Base-by-base conservation (phyloP, 2,797 vertebrate genomes). In the Mus spretus region DNA sequence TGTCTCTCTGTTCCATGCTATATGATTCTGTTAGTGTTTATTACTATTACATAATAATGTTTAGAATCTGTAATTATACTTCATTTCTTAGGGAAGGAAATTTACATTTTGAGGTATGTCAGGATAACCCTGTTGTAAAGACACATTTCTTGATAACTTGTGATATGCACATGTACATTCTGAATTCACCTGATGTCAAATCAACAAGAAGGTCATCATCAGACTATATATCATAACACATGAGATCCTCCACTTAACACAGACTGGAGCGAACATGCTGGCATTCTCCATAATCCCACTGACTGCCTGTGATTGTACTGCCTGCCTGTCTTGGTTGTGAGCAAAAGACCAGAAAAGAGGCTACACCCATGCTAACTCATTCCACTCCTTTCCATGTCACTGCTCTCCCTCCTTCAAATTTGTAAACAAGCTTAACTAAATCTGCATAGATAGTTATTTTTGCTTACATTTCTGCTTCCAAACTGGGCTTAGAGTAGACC, bases 391-490 rank as follows among this genome's bases (percentile, higher is more conserved):
- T 9, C 57, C 13, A 61, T 8, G 2, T 40, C 70, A 14, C 17
- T 70, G 11, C 19, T 91, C 19, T 61, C 90, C 15, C 28, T 40
- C 63, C 47, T 61, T 86, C 47, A 85, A 28, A 34, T 50, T 26
- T 28, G 61, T 13, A 37, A 93, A 55, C 53, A 31, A 96, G 17
- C 13, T 0, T 3, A 61, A 79, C 2, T 12, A 85, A 90, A 74
- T 3, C 17, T 31, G 3, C 37, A 50, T 70, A 28, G 40, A 63
- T 6, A 95, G 70, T 22, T 72, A 72, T 24, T 95, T 96, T 37
- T 94, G 19, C 84, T 77, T 95, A 75, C 22, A 77, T 79, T 96
- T 91, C 89, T 91, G 53, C 88, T 80, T 96, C 67, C n/a, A 79
- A 74, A 89, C 72, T 26, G 8, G 44, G 6, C 40, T 80, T 93